A percentile compares a stretch with the other conserved stretches of the same genome.
These are phyloP conservation scores for Elachura formosa DNA, from an alignment of 2,113 vertebrate species.

Conservation along the genomic window DNA sequence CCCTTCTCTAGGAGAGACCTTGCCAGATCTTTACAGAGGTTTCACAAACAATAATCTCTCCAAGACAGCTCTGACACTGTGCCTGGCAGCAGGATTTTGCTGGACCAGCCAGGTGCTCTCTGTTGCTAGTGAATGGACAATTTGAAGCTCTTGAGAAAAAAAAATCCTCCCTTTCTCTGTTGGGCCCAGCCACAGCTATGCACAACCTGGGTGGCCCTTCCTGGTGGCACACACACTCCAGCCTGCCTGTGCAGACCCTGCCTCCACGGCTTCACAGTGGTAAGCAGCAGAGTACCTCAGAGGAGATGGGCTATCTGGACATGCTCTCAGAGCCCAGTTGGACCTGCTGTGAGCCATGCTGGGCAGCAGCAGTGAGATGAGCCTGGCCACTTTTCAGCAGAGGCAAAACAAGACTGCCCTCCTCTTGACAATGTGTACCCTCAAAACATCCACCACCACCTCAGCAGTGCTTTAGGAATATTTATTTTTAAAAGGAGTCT, in stretches of 20 bases:
- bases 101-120: neutral
- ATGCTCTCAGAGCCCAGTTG: rapidly evolving
- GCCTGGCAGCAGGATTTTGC: neutral
- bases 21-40: neutral
- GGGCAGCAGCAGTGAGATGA: neutral
- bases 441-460: neutral
- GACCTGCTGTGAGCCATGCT: rapidly evolving
- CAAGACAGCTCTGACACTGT: neutral
- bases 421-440: neutral
- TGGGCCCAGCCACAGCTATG: neutral
- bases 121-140: neutral
- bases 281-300: neutral
- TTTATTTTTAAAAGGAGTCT: slow-evolving; percentile 48
- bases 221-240: neutral
- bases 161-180: neutral
- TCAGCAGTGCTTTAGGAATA: neutral
- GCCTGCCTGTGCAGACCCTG: neutral
- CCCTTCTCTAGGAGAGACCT: neutral
- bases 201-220: neutral
- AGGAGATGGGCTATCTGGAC: neutral
- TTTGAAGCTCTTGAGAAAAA: neutral
- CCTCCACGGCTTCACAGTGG: neutral
- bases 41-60: neutral
- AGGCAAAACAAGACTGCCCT: neutral
- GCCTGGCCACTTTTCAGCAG: neutral